These are phyloP conservation scores for Acleris sparsana DNA, from an alignment of 2,888 invertebrate species.

Conservation along the genomic window DNA sequence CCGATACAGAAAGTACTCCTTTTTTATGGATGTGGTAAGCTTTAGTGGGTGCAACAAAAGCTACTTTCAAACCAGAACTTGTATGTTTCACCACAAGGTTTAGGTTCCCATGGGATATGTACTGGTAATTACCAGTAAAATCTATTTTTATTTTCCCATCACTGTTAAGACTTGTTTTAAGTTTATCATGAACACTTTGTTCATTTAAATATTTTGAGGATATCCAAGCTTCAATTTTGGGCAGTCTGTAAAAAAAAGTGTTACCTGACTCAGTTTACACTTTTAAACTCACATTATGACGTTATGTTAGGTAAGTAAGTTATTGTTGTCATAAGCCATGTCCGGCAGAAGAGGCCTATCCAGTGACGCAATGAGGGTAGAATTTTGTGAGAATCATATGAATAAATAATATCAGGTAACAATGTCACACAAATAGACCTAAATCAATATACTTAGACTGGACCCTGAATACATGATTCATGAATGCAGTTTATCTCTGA, in stretches of 20 bases:
- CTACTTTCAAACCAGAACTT: slow-evolving; percentile 68
- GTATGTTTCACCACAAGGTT: slow-evolving; percentile 74
- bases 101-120: slow-evolving; percentile 66
- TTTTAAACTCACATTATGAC: too few species aligned
- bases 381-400: too few species aligned
- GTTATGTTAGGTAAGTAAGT: too few species aligned
- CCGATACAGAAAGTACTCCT: slow-evolving; percentile 82
- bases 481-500: too few species aligned
- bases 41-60: slow-evolving; percentile 80
- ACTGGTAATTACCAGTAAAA: slow-evolving; percentile 68
- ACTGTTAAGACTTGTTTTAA: slow-evolving; percentile 58
- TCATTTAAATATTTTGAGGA: slow-evolving; percentile 73
- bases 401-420: too few species aligned
- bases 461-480: too few species aligned
- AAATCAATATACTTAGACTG: too few species aligned
- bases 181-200: slow-evolving; percentile 68
- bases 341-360: too few species aligned
- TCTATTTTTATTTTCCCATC: slow-evolving; percentile 73
- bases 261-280: too few species aligned
- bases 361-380: too few species aligned
- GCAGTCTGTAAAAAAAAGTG: slow-evolving; percentile 61
- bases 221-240: slow-evolving; percentile 77
- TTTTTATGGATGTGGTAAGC: slow-evolving; percentile 74
- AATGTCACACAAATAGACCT: too few species aligned
- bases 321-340: too few species aligned